Conservation (phyloP, 2,113 vertebrate species). For the Bostrychus sinensis region DNA sequence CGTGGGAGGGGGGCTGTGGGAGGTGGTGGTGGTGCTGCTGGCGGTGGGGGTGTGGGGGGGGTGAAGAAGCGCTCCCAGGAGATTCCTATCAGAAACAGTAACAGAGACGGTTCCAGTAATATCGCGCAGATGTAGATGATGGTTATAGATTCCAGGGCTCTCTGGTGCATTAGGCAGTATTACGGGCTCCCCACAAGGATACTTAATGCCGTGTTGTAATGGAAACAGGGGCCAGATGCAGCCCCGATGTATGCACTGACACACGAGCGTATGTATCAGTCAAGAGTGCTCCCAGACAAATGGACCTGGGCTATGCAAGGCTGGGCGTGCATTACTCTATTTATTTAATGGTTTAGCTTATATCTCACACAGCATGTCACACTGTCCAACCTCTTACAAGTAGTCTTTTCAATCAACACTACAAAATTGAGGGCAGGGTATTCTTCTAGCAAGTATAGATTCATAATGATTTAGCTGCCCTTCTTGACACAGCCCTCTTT, state of each 20-base stretch:
- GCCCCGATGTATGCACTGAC: conserved; percentile 31
- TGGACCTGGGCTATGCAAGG: not conserved
- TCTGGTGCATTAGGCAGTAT: conserved; percentile 80
- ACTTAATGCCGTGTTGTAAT: conserved; percentile 61
- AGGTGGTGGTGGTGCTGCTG: conserved; percentile 32
- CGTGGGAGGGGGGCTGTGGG: conserved; percentile 33
- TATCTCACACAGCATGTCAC: no score
- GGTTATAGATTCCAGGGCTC: conserved; percentile 77
- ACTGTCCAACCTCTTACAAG: no score
- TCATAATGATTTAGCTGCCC: no score
- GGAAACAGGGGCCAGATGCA: conserved; percentile 55
- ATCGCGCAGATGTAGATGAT: conserved; percentile 74
- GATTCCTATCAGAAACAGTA: conserved; percentile 76
- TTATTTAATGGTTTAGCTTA: no score
- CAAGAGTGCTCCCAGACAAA: conserved; percentile 27
- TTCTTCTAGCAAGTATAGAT: no score
- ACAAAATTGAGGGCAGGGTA: no score
- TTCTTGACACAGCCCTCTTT: no score
- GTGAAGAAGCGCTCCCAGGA: conserved; percentile 63
- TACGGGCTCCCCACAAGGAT: conserved; percentile 75
- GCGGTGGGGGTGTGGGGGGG: no score
- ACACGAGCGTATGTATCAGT: conserved; percentile 30
- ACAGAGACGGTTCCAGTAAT: conserved; percentile 76
- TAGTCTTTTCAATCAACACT: no score
- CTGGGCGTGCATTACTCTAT: not conserved